Conservation (phyloP, 1,140 invertebrate genomes). For the Armadillidium nasatum region DNA sequence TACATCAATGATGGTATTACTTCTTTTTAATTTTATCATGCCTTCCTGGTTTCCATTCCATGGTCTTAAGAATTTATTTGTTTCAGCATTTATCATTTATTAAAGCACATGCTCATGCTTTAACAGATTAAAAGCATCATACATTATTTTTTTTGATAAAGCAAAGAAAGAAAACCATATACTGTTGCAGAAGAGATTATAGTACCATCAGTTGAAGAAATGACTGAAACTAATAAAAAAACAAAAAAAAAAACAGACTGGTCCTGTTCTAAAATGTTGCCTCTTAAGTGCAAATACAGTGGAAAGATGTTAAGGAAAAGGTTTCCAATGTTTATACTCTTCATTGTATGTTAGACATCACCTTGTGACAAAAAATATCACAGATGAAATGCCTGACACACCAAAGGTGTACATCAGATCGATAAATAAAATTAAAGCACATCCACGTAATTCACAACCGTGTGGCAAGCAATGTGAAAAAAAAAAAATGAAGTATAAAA, state of each 20-base stretch:
- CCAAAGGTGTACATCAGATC: constrained; percentile 24
- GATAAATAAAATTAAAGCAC: constrained; percentile 25
- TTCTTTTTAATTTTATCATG: too few species aligned
- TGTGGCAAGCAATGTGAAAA: constrained; percentile 22
- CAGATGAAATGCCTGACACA: constrained; percentile 22
- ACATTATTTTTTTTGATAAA: background rate
- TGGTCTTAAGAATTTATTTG: too few species aligned
- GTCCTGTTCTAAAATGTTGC: constrained; percentile 32
- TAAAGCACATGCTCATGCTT: constrained; percentile 18
- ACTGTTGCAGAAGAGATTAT: background rate
- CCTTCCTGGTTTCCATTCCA: too few species aligned
- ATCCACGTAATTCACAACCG: constrained; percentile 20
- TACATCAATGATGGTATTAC: too few species aligned
- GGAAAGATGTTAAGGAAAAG: constrained; percentile 44
- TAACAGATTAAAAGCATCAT: too few species aligned
- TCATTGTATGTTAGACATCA: constrained; percentile 33
- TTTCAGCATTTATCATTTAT: constrained; percentile 20
- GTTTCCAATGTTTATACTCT: constrained; percentile 37
- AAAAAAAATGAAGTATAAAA: constrained; percentile 21
- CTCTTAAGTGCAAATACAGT: constrained; percentile 25
- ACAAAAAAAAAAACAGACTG: too few species aligned
- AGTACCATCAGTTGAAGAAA: constrained; percentile 17
- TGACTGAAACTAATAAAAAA: constrained; percentile 31
- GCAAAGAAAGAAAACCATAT: constrained; percentile 26
- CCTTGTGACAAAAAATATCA: constrained; percentile 27